Evolutionary conservation across 2,113 vertebrate species (phyloP).

Genomic region (Sinocyclocheilus rhinocerous): DNA sequence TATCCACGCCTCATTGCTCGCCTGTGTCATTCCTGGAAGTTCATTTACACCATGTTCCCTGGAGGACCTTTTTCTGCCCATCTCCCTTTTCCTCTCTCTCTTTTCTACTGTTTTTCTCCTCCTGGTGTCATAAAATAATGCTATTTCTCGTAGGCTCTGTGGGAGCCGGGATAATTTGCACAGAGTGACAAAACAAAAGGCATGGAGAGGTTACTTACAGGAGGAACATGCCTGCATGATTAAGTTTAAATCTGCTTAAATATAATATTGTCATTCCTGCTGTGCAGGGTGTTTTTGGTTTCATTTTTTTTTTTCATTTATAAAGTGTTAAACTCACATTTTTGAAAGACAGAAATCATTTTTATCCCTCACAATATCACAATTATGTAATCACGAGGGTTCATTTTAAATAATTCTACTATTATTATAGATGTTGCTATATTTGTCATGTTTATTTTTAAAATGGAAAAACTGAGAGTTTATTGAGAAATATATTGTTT

Average conservation of each 20-base stretch:
- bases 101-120: conserved; percentile 75
- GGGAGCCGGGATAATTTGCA: conserved; percentile 73
- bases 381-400: too few relatives aligned
- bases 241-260: neutral
- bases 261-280: neutral
- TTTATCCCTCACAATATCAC: too few relatives aligned
- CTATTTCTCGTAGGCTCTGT: conserved; percentile 81
- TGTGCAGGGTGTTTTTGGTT: neutral
- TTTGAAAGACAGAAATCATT: neutral
- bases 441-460: neutral
- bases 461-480: too few relatives aligned
- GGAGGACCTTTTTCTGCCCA: conserved; percentile 85
- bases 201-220: conserved; percentile 78
- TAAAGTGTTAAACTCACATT: too few relatives aligned
- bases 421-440: neutral
- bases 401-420: too few relatives aligned
- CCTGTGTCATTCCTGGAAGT: conserved; percentile 99
- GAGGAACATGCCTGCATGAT: conserved; percentile 61
- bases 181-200: conserved; percentile 75
- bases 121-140: conserved; percentile 89
- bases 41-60: conserved; percentile 99
- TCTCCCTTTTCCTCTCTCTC: conserved; percentile 48
- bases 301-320: neutral
- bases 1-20: conserved; percentile 99
- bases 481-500: neutral